Percentiles rank a stretch among this genome's conserved stretches.
Evolutionary conservation across 2,888 invertebrate species (phyloP).

Genomic region (Hypena proboscidalis): DNA sequence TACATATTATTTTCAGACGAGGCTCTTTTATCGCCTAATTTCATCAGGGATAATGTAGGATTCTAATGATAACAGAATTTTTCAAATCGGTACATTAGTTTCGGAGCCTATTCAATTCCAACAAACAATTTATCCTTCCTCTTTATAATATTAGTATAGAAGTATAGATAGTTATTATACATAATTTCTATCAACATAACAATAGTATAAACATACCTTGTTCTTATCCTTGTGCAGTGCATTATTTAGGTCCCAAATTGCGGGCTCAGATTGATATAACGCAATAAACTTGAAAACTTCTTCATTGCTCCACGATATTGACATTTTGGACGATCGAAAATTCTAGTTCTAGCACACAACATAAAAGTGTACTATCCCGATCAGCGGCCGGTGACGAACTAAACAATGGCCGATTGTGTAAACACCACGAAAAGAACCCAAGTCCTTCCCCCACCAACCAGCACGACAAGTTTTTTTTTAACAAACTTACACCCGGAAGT

Average conservation of each 20-base stretch:
- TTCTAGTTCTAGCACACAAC: conserved; percentile 1
- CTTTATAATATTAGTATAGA: too few species aligned
- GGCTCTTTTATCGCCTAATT: conserved; percentile 9
- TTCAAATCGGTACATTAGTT: conserved; percentile 13
- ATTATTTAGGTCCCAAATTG: conserved; percentile 27
- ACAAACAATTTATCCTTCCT: conserved; percentile 19
- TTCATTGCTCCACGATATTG: conserved; percentile 21
- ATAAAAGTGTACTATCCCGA: conserved; percentile 19
- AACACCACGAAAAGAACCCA: too few species aligned
- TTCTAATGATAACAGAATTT: conserved; percentile 7
- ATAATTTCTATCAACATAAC: too few species aligned
- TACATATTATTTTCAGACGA: conserved; percentile 19
- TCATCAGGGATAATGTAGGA: conserved; percentile 16
- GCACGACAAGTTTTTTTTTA: too few species aligned
- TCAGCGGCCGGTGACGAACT: conserved; percentile 28
- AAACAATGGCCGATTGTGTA: conserved; percentile 26
- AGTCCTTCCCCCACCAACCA: too few species aligned
- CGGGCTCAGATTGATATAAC: conserved; percentile 20
- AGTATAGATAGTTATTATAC: too few species aligned
- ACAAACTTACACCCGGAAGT: too few species aligned
- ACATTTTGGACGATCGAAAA: conserved; percentile 11
- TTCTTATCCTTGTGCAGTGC: conserved; percentile 26
- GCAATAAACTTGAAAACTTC: conserved; percentile 24
- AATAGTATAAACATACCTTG: conserved; percentile 20
- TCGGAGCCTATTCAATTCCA: conserved; percentile 22